A percentile compares a stretch with the other conserved stretches of the same genome.
These are phyloP conservation scores for Malthinus seriepunctatus DNA, from an alignment of 2,888 invertebrate species.

Conservation along the genomic window DNA sequence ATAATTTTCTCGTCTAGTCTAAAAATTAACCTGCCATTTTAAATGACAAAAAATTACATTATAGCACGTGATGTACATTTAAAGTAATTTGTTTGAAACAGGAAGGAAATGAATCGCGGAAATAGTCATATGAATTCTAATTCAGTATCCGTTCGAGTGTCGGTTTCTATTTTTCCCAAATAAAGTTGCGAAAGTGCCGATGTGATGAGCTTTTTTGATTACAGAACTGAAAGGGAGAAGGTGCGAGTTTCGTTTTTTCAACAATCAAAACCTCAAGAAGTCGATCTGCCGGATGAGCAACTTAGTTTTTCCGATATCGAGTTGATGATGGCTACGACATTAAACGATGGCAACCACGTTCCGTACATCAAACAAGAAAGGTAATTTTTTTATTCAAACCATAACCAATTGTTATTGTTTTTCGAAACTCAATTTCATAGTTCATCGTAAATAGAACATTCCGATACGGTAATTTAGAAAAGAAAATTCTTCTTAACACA, in stretches of 20 bases:
- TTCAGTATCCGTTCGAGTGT: background rate
- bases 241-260: constrained; percentile 85
- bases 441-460: too few relatives aligned
- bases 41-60: too few relatives aligned
- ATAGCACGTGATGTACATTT: too few relatives aligned
- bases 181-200: constrained; percentile 2
- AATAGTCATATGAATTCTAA: background rate
- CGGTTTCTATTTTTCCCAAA: constrained; percentile 5
- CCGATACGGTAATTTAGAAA: too few relatives aligned
- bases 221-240: constrained; percentile 76
- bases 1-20: too few relatives aligned
- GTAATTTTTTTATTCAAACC: constrained; percentile 48
- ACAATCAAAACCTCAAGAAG: constrained; percentile 74
- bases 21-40: too few relatives aligned
- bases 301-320: constrained; percentile 57
- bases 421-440: background rate
- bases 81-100: too few relatives aligned
- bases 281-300: constrained; percentile 63
- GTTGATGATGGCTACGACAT: constrained; percentile 51
- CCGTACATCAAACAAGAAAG: constrained; percentile 71
- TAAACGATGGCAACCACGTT: constrained; percentile 54
- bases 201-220: constrained; percentile 44
- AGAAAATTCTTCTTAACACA: too few relatives aligned
- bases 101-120: background rate
- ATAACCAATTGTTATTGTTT: background rate